These are phyloP conservation scores for Pyralis farinalis DNA, from an alignment of 2,888 invertebrate species.

Conservation along the genomic window DNA sequence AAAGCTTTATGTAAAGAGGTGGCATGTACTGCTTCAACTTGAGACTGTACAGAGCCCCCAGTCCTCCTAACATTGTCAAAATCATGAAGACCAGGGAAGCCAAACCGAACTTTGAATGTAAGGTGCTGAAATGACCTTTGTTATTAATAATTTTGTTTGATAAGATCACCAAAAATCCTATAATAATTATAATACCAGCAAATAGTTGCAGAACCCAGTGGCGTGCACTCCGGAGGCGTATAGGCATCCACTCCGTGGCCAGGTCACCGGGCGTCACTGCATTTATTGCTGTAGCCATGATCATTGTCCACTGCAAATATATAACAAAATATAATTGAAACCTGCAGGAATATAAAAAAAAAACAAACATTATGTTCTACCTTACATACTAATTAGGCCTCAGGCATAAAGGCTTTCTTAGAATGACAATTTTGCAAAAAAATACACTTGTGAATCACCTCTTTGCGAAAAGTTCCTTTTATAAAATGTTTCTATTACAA, in stretches of 20 bases:
- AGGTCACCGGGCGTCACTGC: slow-evolving; percentile 70
- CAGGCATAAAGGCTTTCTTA: too few species aligned
- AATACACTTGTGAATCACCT: too few species aligned
- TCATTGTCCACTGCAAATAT: slow-evolving; percentile 60
- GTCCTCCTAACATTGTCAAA: slow-evolving; percentile 63
- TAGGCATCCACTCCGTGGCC: slow-evolving; percentile 78
- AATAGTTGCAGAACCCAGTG: slow-evolving; percentile 71
- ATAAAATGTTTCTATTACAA: too few species aligned
- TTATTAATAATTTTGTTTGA: slow-evolving; percentile 58
- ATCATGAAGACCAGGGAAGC: slow-evolving; percentile 58
- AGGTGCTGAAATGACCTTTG: slow-evolving; percentile 54
- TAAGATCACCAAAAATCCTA: slow-evolving; percentile 64
- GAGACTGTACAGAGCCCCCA: slow-evolving; percentile 65
- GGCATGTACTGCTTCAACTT: slow-evolving; percentile 66
- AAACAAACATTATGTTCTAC: too few species aligned
- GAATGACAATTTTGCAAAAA: too few species aligned
- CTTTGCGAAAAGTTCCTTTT: too few species aligned
- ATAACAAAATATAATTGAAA: too few species aligned
- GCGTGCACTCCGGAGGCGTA: slow-evolving; percentile 65
- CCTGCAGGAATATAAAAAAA: too few species aligned
- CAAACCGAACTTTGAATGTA: slow-evolving; percentile 70
- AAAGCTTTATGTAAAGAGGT: slow-evolving; percentile 67
- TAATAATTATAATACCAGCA: slow-evolving; percentile 41
- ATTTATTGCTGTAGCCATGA: slow-evolving; percentile 73
- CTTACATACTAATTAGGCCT: too few species aligned